Evolutionary conservation across 2,888 invertebrate genomes (phyloP).

Genomic region (Rotaria macrura): DNA sequence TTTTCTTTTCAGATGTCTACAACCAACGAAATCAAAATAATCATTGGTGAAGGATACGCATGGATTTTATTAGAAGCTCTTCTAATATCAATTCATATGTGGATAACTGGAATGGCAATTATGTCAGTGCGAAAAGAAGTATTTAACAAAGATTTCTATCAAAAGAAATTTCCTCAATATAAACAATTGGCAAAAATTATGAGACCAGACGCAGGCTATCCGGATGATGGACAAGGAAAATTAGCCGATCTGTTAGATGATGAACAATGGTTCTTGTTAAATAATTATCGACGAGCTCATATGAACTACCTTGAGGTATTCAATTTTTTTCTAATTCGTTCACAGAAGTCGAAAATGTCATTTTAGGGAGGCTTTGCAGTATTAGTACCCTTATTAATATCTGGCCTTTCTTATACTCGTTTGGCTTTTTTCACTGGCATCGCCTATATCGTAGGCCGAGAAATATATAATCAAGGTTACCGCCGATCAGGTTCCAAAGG

Average conservation of each 20-base stretch:
- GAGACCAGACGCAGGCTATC: not conserved
- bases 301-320: not conserved
- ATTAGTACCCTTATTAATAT: not conserved
- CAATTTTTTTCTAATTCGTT: not conserved
- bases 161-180: not conserved
- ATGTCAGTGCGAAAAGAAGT: not conserved
- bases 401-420: not conserved
- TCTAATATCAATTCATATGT: not conserved
- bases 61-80: not conserved
- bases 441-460: not conserved
- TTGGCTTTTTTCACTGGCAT: not conserved
- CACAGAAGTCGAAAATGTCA: not conserved
- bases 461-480: not conserved
- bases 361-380: not conserved
- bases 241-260: not conserved
- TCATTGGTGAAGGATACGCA: not conserved
- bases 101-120: not conserved
- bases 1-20: not conserved
- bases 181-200: not conserved
- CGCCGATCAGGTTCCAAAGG: not conserved
- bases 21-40: not conserved
- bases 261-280: not conserved
- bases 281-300: slow-evolving; percentile 12
- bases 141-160: not conserved
- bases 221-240: not conserved